phyloP scores from a whole-genome alignment of 2,888 invertebrate species.

The Drosophila subsilvestris region DNA sequence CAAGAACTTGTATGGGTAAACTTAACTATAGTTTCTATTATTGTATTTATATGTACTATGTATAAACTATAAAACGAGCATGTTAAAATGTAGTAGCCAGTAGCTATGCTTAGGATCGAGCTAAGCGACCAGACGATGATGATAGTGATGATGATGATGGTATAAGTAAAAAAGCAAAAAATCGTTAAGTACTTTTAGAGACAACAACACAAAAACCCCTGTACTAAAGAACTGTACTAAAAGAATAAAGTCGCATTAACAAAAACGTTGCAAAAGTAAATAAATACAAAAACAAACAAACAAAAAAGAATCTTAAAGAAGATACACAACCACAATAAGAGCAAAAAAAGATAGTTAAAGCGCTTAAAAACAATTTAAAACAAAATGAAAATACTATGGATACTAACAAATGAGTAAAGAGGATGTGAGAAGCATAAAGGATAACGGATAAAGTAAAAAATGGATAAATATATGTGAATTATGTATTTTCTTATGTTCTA shows the following conservation, averaged over 20 bases:
- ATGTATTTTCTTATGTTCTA: constrained; percentile 75
- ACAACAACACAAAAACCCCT: constrained; percentile 52
- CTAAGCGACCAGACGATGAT: constrained; percentile 48
- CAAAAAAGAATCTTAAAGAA: constrained; percentile 18
- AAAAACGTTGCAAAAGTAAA: constrained; percentile 39
- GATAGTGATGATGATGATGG: constrained; percentile 12
- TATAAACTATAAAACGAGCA: constrained; percentile 66
- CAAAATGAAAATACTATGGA: constrained; percentile 59
- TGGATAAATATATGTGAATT: constrained; percentile 63
- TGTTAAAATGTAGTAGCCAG: constrained; percentile 59
- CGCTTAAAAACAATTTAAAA: constrained; percentile 70
- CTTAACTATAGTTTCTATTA: constrained; percentile 67
- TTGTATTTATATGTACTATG: constrained; percentile 78
- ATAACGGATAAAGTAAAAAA: background rate
- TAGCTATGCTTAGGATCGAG: constrained; percentile 64
- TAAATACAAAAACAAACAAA: background rate
- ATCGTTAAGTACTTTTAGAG: constrained; percentile 77
- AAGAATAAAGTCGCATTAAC: constrained; percentile 65
- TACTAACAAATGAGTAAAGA: constrained; percentile 34
- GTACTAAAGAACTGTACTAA: constrained; percentile 70
- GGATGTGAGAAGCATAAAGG: constrained; percentile 4
- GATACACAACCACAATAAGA: constrained; percentile 25
- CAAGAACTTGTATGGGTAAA: constrained; percentile 50
- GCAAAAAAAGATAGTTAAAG: constrained; percentile 52
- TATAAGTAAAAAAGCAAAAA: constrained; percentile 66